phyloP scores from a whole-genome alignment of 2,888 invertebrate species.

The Hydropsyche betteni region DNA sequence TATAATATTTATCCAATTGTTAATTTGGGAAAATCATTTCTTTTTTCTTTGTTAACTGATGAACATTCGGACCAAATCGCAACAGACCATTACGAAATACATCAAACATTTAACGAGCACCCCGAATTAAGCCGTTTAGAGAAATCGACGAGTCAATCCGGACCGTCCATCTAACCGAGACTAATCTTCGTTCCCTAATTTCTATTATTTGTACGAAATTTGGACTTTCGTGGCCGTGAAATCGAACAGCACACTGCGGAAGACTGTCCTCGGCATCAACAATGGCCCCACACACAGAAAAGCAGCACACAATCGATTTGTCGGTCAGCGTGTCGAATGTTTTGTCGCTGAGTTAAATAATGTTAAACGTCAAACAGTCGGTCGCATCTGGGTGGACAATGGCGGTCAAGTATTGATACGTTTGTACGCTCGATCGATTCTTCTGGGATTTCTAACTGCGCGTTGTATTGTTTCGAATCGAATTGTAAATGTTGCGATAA shows the following conservation, averaged over 20 bases:
- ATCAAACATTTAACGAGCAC: too few relatives aligned
- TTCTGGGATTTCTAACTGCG: not conserved
- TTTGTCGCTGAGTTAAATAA: not conserved
- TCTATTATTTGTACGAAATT: slow-evolving; percentile 6
- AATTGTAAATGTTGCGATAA: too few relatives aligned
- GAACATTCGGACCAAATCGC: too few relatives aligned
- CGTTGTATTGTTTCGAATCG: too few relatives aligned
- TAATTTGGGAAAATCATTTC: too few relatives aligned
- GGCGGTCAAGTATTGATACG: not conserved
- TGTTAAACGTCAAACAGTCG: not conserved
- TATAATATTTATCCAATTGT: too few relatives aligned
- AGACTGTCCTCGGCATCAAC: not conserved
- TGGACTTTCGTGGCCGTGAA: slow-evolving; percentile 8
- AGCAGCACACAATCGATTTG: slow-evolving; percentile 16
- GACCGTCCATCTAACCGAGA: too few relatives aligned
- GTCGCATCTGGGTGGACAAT: not conserved
- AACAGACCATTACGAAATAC: too few relatives aligned
- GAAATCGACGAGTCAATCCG: too few relatives aligned
- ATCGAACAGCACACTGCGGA: not conserved
- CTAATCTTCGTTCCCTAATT: not conserved
- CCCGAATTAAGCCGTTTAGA: too few relatives aligned
- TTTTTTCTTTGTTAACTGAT: too few relatives aligned
- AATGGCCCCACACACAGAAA: slow-evolving; percentile 7
- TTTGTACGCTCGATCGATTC: not conserved
- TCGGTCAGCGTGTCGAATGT: slow-evolving; percentile 22